Evolutionary conservation across 2,888 invertebrate species (phyloP), one percentile per base, ranked within the genome.

Genomic region (Hyalella azteca): DNA sequence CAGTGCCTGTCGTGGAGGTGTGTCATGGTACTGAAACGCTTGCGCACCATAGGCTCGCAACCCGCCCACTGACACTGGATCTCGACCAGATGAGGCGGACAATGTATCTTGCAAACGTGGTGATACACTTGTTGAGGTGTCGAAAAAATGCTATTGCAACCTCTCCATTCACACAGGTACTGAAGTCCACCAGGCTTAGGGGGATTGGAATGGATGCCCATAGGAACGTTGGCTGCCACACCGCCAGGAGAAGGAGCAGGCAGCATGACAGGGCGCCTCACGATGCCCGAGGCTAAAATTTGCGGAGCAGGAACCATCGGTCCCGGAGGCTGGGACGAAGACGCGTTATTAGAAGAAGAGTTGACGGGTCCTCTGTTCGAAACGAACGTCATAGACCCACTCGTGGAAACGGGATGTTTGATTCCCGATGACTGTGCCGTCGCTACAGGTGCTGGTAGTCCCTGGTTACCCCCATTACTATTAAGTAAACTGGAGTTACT

Each of bases 1-100:
- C 97, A 95, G 88, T 98, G 98, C 84, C 96, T 93, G 89, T 98
- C 98, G 86, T 94, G 93, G 82, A 98, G 91, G 89, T 99, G 99
- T 81, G 98, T 98, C 92, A 98, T 95, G 49, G 98, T 90, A 0
- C 98, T 98, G 90, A 97, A 97, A 79, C 95, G 92, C 87, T 94
- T 93, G 80, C 98, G 89, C 79, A 94, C 93, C 88, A 97, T 92
- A 60, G 93, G 92, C 89, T 98, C 98, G 88, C 96, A 96, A 49
- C 92, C 91, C 41, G 94, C 92, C 98, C 98, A 98, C 88, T 94
- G 90, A 87, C 98, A 98, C 26, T 93, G 91, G 84, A 94, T 93
- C 87, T 95, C 95, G 79, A 89, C 89, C 11, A 84, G 66, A 82
- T 91, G 91, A 22, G 88, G 88, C 19, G 95, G 94, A 88, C 94